A percentile compares a stretch with the other conserved stretches of the same genome.
Conservation (phyloP, 1,140 invertebrate genomes). For the Drosophila kurseongensis region DNA sequence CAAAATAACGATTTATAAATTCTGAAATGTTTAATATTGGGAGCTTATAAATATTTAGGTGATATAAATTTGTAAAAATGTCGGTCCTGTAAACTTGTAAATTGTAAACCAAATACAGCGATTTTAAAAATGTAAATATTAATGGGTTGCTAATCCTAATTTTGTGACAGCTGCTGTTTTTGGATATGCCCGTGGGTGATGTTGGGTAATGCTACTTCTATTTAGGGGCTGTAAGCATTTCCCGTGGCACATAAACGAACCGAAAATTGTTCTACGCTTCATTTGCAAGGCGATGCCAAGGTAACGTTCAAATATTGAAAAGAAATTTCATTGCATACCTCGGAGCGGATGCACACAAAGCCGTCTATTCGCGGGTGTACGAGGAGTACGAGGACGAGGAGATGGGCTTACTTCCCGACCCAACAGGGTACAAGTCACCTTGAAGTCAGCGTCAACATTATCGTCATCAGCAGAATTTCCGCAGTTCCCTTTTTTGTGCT, state of each 20-base stretch:
- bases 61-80: too few species aligned
- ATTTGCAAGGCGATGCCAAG: slow-evolving; percentile 53
- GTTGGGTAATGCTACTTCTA: slow-evolving; percentile 26
- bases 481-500: slow-evolving; percentile 78
- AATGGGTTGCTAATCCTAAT: not conserved
- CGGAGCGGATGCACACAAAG: slow-evolving; percentile 22
- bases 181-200: slow-evolving; percentile 11
- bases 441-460: slow-evolving; percentile 72
- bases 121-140: not conserved
- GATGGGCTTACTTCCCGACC: slow-evolving; percentile 56
- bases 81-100: too few species aligned
- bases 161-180: slow-evolving; percentile 1
- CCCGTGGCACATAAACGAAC: slow-evolving; percentile 26
- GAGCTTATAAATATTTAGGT: too few species aligned
- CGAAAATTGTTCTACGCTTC: slow-evolving; percentile 64
- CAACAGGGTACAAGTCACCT: not conserved
- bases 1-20: too few species aligned
- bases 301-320: slow-evolving; percentile 64
- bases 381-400: slow-evolving; percentile 3
- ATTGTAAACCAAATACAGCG: too few species aligned
- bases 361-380: slow-evolving; percentile 11
- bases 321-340: slow-evolving; percentile 65
- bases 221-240: slow-evolving; percentile 31
- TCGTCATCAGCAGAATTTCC: slow-evolving; percentile 82
- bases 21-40: too few species aligned